Conservation (phyloP, 2,113 vertebrate genomes). For the Perognathus longimembris region DNA sequence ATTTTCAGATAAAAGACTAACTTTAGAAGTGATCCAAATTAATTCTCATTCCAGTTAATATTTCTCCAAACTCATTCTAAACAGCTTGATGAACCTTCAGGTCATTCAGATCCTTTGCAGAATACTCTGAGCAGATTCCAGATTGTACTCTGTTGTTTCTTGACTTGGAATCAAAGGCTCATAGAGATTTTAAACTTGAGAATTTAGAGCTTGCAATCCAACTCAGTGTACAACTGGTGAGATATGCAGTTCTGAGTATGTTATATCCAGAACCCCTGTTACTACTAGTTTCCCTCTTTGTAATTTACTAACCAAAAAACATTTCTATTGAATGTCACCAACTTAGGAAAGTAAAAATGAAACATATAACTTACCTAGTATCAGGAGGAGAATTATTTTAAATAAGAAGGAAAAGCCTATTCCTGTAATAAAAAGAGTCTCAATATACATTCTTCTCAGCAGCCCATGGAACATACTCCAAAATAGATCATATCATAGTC, state of each 20-base stretch:
- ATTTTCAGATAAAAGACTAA: not conserved
- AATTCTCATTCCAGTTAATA: not conserved
- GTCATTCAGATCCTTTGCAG: not conserved
- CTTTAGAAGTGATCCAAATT: not conserved
- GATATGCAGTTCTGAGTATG: not conserved
- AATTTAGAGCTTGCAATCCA: not conserved
- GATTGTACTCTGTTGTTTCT: not conserved
- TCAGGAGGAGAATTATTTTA: not conserved
- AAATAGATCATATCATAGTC: too few relatives aligned
- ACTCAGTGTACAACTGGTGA: not conserved
- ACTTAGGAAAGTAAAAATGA: not conserved
- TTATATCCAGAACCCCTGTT: not conserved
- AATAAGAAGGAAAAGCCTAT: not conserved
- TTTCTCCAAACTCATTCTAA: not conserved
- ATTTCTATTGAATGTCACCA: not conserved
- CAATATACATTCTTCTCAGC: too few relatives aligned
- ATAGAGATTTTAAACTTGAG: not conserved
- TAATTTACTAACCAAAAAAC: constrained; percentile 5
- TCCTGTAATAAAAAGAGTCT: too few relatives aligned
- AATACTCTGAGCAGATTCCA: not conserved
- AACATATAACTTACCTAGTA: not conserved
- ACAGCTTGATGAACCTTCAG: not conserved
- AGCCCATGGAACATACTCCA: too few relatives aligned
- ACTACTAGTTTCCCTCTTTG: not conserved
- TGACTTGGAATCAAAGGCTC: not conserved